These are phyloP conservation scores for Thalassophryne amazonica DNA, from an alignment of 2,797 vertebrate genomes.

Conservation along the genomic window DNA sequence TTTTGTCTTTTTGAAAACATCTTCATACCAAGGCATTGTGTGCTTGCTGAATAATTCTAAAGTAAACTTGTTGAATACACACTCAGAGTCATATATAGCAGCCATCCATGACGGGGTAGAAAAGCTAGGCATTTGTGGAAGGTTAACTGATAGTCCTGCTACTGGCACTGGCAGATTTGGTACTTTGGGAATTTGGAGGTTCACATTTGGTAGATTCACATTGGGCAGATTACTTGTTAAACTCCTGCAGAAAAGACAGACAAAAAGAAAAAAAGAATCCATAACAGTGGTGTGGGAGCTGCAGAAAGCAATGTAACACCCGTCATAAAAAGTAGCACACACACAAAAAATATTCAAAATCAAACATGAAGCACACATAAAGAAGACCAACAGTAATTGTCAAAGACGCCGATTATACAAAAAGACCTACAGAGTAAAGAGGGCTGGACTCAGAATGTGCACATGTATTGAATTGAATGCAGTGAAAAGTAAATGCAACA, in stretches of 20 bases:
- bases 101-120: slow-evolving; percentile 99
- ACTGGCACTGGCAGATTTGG: slow-evolving; percentile 96
- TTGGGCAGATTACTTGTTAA: slow-evolving; percentile 99
- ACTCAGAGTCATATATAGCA: slow-evolving; percentile 99
- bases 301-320: slow-evolving; percentile 90
- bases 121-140: slow-evolving; percentile 99
- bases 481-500: slow-evolving; percentile 33
- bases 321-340: slow-evolving; percentile 74
- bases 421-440: slow-evolving; percentile 42
- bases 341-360: slow-evolving; percentile 69
- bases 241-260: slow-evolving; percentile 99
- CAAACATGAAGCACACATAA: slow-evolving; percentile 49
- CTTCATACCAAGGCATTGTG: slow-evolving; percentile 95
- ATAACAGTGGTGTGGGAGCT: slow-evolving; percentile 96
- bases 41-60: slow-evolving; percentile 87
- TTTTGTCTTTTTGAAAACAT: slow-evolving; percentile 63
- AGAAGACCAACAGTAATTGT: slow-evolving; percentile 43
- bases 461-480: slow-evolving; percentile 40
- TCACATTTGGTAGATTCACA: slow-evolving; percentile 99
- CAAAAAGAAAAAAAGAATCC: slow-evolving; percentile 96
- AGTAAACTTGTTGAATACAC: slow-evolving; percentile 98
- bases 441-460: slow-evolving; percentile 26
- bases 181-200: slow-evolving; percentile 99
- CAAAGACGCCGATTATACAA: slow-evolving; percentile 50
- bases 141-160: slow-evolving; percentile 97